Conservation (phyloP, 2,113 vertebrate species). For the Chaetorhynchus papuensis region DNA sequence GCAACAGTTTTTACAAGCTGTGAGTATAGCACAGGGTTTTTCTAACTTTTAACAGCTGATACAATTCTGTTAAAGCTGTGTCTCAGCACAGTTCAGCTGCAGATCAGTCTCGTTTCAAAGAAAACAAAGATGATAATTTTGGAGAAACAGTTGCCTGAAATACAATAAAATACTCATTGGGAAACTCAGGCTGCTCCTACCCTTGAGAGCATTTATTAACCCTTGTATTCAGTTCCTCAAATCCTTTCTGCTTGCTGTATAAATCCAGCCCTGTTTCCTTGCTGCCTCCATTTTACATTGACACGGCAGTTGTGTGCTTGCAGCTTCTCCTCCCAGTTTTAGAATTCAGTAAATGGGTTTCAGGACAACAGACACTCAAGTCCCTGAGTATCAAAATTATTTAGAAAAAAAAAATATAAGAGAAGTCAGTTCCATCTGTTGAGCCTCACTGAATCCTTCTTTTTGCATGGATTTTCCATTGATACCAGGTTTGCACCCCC, state of each 20-base stretch:
- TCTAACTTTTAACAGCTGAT: background rate
- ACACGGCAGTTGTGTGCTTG: background rate
- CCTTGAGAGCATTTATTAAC: background rate
- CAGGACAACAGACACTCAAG: background rate
- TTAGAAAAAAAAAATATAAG: background rate
- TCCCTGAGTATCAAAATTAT: background rate
- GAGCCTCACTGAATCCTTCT: background rate
- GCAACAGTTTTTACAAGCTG: background rate
- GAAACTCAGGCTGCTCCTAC: background rate
- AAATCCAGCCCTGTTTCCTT: background rate
- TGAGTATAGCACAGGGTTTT: background rate
- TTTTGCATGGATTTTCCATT: background rate
- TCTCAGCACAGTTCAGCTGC: conserved; percentile 7
- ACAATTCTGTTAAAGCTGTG: conserved; percentile 1
- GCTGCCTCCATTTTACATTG: background rate
- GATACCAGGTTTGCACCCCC: background rate
- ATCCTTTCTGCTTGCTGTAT: background rate
- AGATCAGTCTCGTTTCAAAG: conserved; percentile 26
- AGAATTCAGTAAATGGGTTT: background rate
- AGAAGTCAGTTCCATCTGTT: background rate
- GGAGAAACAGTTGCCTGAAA: background rate
- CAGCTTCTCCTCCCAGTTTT: background rate
- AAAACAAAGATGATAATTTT: background rate
- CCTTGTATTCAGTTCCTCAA: background rate
- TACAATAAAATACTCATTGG: background rate